Base-by-base conservation (phyloP, 2,888 invertebrate genomes). In the Tuta absoluta region DNA sequence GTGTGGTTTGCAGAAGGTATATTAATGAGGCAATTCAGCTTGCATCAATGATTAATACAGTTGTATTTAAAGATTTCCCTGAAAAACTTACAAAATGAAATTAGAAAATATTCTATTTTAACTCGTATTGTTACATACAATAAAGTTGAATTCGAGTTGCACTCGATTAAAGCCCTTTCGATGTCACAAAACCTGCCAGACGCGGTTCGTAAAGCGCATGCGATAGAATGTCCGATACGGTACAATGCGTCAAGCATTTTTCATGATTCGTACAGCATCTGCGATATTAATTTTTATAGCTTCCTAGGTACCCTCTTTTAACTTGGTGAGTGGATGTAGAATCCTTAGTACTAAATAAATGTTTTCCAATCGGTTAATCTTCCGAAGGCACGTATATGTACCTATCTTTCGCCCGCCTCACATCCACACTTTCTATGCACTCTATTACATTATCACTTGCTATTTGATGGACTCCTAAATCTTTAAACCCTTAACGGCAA, bases 241-340 rank as follows among this genome's bases (percentile, higher is more conserved):
- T 76, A 71, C 75, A 82, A 85, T 87, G 86, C 86, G 87, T 78
- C 86, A 82, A 79, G 76, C 75, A 70, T 74, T 72, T 68, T 74
- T 65, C 74, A 79, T 79, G 77, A 81, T 77, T 70, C 74, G 73
- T 80, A 80, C 77, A 75, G 75, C 72, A 73, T 74, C 72, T 72
- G 33, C 4, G 71, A 74, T 70, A 69, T 71, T 75, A 69, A 73
- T 72, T 74, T 73, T 62, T 66, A 73, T 71, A 69, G 66, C 61
- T 69, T 67, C 69, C 66, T 70, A 74, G 72, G 65, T 33, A 33
- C 2, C 28, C 5, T 41, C 3, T 14, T 3, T 67, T 53, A 73
- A 69, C 73, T 72, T 75, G 84, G 85, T 86, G 78, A 85, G 87
- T 86, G 71, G 71, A 79, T 78, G 78, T 85, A 76, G 80, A 75